phyloP scores from a whole-genome alignment of 2,888 invertebrate genomes.

The Tanypteryx hageni region DNA sequence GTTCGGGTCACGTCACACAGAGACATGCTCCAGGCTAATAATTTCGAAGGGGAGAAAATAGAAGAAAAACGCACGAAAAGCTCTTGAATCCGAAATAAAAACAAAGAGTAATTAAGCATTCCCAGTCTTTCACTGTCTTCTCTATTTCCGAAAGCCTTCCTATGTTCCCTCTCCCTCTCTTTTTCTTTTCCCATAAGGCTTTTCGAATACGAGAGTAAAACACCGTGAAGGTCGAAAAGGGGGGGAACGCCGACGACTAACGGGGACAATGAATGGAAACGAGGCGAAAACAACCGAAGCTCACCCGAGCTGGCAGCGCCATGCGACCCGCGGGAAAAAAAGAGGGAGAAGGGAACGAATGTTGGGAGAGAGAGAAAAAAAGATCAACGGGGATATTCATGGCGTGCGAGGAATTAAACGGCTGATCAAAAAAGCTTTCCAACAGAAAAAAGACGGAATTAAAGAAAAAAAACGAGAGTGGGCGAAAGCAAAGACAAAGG shows the following conservation, averaged over 20 bases:
- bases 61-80: neutral
- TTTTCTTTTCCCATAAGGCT: neutral
- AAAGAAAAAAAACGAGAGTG: too few species aligned
- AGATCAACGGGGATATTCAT: neutral
- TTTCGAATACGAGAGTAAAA: neutral
- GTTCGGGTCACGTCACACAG: too few species aligned
- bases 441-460: neutral
- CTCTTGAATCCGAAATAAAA: slow-evolving; percentile 5
- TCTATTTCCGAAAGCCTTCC: neutral
- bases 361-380: neutral
- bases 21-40: neutral
- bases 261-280: neutral
- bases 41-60: neutral
- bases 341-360: neutral
- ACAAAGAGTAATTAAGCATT: neutral
- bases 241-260: neutral
- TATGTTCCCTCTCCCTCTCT: neutral
- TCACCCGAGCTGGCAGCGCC: neutral
- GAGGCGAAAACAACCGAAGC: neutral
- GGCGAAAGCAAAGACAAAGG: too few species aligned
- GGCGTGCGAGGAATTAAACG: neutral
- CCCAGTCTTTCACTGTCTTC: neutral
- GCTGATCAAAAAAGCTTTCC: slow-evolving; percentile 3
- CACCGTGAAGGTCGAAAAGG: neutral
- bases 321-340: neutral